phyloP scores from a whole-genome alignment of 2,888 invertebrate genomes.

The Leucoma salicis region DNA sequence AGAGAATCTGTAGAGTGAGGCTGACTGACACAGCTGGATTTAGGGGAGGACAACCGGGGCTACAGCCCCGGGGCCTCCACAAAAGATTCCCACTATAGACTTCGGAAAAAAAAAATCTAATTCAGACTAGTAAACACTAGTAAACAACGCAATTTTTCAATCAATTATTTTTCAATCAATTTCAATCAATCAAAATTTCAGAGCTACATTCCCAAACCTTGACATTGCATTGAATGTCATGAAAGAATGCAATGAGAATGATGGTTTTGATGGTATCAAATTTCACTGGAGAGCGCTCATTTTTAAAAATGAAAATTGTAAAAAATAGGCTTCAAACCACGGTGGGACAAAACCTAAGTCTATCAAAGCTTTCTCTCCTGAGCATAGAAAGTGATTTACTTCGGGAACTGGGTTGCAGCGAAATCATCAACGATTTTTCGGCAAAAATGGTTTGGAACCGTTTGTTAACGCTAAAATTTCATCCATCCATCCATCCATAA shows the following conservation, averaged over 20 bases:
- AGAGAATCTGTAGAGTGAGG: too few species aligned
- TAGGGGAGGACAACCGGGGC: too few species aligned
- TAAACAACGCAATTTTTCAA: too few species aligned
- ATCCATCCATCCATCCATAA: too few species aligned
- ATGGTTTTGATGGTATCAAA: slow-evolving; percentile 6
- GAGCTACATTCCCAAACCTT: slow-evolving; percentile 6
- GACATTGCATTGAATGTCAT: slow-evolving; percentile 5
- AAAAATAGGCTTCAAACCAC: slow-evolving; percentile 1
- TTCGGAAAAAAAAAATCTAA: too few species aligned
- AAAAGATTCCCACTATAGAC: too few species aligned
- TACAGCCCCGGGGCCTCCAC: too few species aligned
- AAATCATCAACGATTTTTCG: background rate
- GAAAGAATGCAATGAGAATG: too few species aligned
- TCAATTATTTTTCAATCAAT: background rate
- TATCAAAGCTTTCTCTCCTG: background rate
- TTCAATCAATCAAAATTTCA: slow-evolving; percentile 1
- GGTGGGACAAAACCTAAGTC: slow-evolving; percentile 3
- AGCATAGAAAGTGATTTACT: slow-evolving; percentile 1
- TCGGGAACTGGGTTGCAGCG: background rate
- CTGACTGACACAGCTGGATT: too few species aligned
- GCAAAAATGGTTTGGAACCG: background rate
- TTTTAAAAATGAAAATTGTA: slow-evolving; percentile 3
- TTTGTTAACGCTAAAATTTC: too few species aligned
- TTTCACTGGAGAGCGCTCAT: slow-evolving; percentile 4
- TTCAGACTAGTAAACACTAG: too few species aligned